A percentile compares a stretch with the other conserved stretches of the same genome.
Evolutionary conservation across 1,140 invertebrate species (phyloP).

Genomic region (Aphelenchoides besseyi): DNA sequence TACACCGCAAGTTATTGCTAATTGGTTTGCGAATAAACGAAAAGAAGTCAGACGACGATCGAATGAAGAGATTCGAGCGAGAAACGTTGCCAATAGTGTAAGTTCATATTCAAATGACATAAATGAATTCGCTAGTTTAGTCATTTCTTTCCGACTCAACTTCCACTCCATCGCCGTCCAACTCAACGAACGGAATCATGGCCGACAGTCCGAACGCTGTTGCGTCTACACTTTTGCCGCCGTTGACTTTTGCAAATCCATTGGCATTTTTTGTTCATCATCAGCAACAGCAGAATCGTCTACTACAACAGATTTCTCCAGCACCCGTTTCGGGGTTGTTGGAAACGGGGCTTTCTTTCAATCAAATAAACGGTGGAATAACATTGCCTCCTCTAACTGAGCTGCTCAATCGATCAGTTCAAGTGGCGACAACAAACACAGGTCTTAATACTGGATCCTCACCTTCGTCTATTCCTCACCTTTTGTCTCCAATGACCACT

Average conservation of each 20-base stretch:
- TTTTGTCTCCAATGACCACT: not conserved
- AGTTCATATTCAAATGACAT: constrained; percentile 10
- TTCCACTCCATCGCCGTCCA: constrained; percentile 26
- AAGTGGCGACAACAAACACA: not conserved
- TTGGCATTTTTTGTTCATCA: constrained; percentile 11
- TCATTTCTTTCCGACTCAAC: constrained; percentile 19
- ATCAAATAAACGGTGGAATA: not conserved
- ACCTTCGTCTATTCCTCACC: not conserved
- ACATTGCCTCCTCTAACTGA: not conserved
- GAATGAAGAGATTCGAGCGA: constrained; percentile 28
- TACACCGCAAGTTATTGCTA: constrained; percentile 58
- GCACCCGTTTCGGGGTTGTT: not conserved
- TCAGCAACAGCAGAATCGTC: constrained; percentile 6
- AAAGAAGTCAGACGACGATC: constrained; percentile 55
- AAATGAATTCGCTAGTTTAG: constrained; percentile 27
- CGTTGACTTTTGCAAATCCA: not conserved
- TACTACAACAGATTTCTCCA: not conserved
- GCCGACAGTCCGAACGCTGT: constrained; percentile 16
- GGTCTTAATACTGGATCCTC: not conserved
- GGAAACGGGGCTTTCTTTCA: not conserved
- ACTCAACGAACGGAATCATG: constrained; percentile 3
- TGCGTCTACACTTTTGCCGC: not conserved
- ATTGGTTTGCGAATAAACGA: constrained; percentile 62
- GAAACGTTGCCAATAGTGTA: constrained; percentile 14
- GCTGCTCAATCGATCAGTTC: not conserved